Base-by-base conservation (phyloP, 1,140 invertebrate species). In the Acromyrmex echinatior region DNA sequence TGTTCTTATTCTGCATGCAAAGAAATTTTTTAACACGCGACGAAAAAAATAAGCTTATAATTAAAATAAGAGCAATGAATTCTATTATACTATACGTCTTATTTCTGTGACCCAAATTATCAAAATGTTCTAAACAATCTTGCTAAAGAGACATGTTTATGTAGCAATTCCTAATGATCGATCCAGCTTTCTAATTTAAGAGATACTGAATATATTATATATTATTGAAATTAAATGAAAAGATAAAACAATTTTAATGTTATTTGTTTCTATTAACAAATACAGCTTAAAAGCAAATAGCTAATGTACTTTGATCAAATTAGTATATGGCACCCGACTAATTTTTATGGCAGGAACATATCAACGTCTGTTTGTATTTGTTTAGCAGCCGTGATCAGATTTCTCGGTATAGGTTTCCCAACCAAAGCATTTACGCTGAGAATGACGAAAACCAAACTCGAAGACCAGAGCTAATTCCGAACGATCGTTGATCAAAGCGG, bases 281-380 rank as follows among this genome's bases (percentile, higher is more conserved):
- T 49, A 28, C 12, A 65, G 25, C 5, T 18, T 35, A 31, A 63
- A 63, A 14, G n/a, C 31, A 35, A 18, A 73, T 18, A 71, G 25
- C 21, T 16, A 77, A 73, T 16, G 35, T 45, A 21, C 51, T 21
- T 63, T n/a, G 74, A 63, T 78, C 21, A 35, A 78, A 78, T 77
- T 39, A 39, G 21, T 21, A 25, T 63, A 78, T 63, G 14, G 35
- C 6, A 25, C 5, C n/a, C 21, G 56, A 16, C 9, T 60, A 77
- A 62, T 45, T 39, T 45, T 39, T 45, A 49, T 25, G 7, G 28
- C 62, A 16, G 16, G 9, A 62, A 77, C n/a, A 25, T 79, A n/a
- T 79, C 25, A 39, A 35, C 25, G 39, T 79, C 39, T 79, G 74
- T 77, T 76, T 60, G 25, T 78, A 18, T 78, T 79, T 51, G 25